Evolutionary conservation across 2,888 invertebrate species (phyloP).

Genomic region (Tortricodes alternella): DNA sequence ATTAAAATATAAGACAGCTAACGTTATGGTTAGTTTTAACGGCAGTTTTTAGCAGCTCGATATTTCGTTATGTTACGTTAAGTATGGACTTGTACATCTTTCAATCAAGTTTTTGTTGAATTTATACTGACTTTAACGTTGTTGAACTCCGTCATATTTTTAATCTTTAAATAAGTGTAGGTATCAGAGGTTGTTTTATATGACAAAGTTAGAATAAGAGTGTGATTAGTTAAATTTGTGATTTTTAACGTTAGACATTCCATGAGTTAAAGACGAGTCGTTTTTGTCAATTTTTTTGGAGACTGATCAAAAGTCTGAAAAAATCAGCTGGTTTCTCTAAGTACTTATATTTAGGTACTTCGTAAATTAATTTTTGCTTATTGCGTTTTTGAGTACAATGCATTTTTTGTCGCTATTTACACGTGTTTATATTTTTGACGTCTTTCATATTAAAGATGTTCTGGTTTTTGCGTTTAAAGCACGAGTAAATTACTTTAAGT

Average conservation of each 20-base stretch:
- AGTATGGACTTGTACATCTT: too few species aligned
- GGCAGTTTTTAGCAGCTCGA: constrained; percentile 42
- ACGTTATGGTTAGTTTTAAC: constrained; percentile 19
- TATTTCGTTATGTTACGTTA: constrained; percentile 39
- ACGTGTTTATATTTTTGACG: constrained; percentile 40
- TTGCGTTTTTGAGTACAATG: constrained; percentile 64
- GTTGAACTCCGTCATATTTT: constrained; percentile 62
- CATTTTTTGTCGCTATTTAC: constrained; percentile 56
- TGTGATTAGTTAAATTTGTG: constrained; percentile 57
- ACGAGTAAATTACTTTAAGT: constrained; percentile 41
- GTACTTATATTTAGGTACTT: constrained; percentile 47
- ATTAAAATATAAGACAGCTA: constrained; percentile 21
- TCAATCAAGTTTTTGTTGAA: constrained; percentile 51
- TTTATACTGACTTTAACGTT: constrained; percentile 66
- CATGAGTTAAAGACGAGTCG: constrained; percentile 65
- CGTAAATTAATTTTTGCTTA: constrained; percentile 30
- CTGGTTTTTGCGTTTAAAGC: constrained; percentile 54
- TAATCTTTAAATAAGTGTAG: constrained; percentile 43
- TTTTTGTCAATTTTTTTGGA: constrained; percentile 61
- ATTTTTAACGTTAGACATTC: constrained; percentile 72
- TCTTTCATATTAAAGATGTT: constrained; percentile 45
- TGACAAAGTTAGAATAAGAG: constrained; percentile 31
- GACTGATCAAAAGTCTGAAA: constrained; percentile 69
- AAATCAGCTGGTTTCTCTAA: constrained; percentile 37
- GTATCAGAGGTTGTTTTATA: constrained; percentile 39